phyloP scores from a whole-genome alignment of 2,113 vertebrate genomes.

The Pterocles gutturalis region DNA sequence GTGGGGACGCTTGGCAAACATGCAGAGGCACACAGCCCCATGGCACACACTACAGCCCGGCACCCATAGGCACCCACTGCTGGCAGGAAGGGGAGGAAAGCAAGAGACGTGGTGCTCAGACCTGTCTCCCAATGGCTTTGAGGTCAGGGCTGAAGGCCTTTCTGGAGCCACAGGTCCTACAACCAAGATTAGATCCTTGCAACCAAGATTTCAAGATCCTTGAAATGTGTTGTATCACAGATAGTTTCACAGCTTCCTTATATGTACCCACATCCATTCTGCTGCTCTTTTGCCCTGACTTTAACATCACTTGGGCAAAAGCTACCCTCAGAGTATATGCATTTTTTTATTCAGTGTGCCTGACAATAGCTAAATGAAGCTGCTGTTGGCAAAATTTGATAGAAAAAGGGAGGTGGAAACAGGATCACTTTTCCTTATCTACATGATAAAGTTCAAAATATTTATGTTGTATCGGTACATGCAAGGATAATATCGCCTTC shows the following conservation, averaged over 20 bases:
- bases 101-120: neutral
- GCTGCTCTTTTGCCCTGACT: neutral
- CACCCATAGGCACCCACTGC: neutral
- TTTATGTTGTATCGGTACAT: neutral
- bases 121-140: neutral
- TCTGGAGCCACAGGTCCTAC: neutral
- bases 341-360: neutral
- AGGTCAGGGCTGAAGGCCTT: neutral
- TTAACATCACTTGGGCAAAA: neutral
- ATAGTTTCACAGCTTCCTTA: neutral
- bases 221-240: rapidly evolving
- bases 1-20: neutral
- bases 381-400: conserved; percentile 1
- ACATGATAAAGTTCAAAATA: neutral
- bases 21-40: neutral
- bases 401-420: neutral
- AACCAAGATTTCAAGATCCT: too few species aligned
- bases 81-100: neutral
- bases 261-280: neutral
- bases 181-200: neutral
- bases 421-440: neutral
- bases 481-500: neutral
- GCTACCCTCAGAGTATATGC: neutral
- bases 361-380: neutral
- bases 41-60: neutral